Conservation (phyloP, 2,888 invertebrate species). For the Acronicta psi region DNA sequence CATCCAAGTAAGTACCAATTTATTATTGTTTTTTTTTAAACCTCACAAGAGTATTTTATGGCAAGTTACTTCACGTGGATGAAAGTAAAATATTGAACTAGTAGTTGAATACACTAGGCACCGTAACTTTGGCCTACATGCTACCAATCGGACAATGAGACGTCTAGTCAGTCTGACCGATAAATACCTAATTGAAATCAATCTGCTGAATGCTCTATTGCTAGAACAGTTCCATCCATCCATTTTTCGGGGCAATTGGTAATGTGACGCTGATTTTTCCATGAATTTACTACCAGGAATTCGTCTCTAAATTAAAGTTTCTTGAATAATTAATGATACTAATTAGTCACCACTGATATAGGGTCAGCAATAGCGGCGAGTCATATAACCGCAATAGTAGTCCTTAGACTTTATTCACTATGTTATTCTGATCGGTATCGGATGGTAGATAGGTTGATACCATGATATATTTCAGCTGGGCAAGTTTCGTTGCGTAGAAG, state of each 20-base stretch:
- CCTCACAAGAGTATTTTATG: neutral
- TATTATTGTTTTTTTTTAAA: neutral
- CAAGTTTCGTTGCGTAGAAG: constrained; percentile 92
- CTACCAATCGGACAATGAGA: constrained; percentile 46
- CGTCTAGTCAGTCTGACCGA: constrained; percentile 50
- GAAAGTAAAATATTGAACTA: constrained; percentile 12
- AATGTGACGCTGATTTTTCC: constrained; percentile 18
- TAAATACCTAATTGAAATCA: constrained; percentile 56
- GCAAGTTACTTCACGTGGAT: neutral
- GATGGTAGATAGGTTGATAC: neutral
- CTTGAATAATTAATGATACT: too few relatives aligned
- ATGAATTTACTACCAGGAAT: neutral
- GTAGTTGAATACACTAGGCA: constrained; percentile 31
- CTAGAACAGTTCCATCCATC: constrained; percentile 11
- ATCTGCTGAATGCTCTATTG: constrained; percentile 45
- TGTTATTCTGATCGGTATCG: too few relatives aligned
- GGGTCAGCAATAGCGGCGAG: too few relatives aligned
- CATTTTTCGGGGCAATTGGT: constrained; percentile 29
- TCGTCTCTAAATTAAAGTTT: too few relatives aligned
- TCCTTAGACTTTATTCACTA: too few relatives aligned
- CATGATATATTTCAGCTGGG: constrained; percentile 87
- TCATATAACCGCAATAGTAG: too few relatives aligned
- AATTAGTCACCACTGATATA: too few relatives aligned
- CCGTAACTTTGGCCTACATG: constrained; percentile 52
- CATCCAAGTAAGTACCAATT: constrained; percentile 86